A percentile compares a stretch with the other conserved stretches of the same genome.
Conservation (phyloP, 2,113 vertebrate species). For the Anser cygnoides region DNA sequence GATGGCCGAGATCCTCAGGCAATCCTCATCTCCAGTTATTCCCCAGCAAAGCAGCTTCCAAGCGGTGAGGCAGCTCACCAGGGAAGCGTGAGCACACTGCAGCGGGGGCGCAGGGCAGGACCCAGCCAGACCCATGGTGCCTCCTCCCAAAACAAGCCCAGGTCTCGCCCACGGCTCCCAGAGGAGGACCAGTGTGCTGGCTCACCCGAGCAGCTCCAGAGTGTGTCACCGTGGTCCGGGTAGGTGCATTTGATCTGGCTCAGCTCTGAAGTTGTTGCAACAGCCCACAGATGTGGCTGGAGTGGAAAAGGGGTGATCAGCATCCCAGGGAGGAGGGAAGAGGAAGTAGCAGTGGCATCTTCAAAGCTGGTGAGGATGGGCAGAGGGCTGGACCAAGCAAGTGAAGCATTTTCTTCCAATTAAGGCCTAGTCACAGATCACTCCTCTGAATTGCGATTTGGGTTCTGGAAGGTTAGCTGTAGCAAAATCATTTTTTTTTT, state of each 20-base stretch:
- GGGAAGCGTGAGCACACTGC: neutral
- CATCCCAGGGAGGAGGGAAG: neutral
- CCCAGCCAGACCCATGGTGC: too few relatives aligned
- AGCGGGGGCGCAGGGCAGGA: neutral
- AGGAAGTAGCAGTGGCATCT: neutral
- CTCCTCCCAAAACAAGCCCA: neutral
- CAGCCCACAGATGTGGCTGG: neutral
- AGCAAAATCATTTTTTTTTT: neutral
- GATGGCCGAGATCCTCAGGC: neutral
- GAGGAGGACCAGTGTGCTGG: accelerated
- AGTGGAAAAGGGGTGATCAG: neutral
- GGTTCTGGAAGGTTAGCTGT: neutral
- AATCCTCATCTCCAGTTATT: neutral
- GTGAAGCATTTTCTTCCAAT: neutral
- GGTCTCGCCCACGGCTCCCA: neutral
- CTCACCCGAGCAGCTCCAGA: neutral
- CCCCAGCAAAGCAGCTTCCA: neutral
- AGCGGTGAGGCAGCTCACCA: neutral
- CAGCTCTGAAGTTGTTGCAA: neutral
- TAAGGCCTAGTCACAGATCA: neutral
- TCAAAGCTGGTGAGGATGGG: neutral
- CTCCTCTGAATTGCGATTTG: neutral
- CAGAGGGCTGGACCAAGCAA: neutral
- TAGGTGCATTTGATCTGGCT: neutral
- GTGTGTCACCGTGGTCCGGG: neutral